Conservation (phyloP, 2,797 vertebrate species). For the Acrossocheilus wenchowensis region DNA sequence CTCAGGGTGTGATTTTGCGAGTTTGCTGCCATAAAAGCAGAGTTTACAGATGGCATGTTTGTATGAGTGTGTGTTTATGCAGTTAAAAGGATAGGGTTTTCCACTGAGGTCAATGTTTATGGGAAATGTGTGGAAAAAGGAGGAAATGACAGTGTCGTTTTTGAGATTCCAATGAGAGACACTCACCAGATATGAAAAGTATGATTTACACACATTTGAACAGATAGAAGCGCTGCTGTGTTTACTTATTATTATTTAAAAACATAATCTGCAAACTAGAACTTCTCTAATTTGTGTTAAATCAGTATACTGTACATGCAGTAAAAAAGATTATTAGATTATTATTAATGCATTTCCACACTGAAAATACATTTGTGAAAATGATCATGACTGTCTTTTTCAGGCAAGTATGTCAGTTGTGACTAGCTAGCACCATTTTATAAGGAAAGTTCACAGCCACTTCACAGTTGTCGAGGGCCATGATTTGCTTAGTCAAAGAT, state of each 20-base stretch:
- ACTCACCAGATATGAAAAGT: not conserved
- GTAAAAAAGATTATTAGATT: not conserved
- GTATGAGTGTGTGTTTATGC: not conserved
- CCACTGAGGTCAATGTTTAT: conserved; percentile 29
- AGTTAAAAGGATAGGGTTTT: not conserved
- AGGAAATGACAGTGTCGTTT: not conserved
- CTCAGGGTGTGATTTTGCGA: not conserved
- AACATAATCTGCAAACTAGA: too few relatives aligned
- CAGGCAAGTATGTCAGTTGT: not conserved
- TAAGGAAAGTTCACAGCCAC: not conserved
- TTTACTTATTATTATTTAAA: not conserved
- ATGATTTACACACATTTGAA: conserved; percentile 2
- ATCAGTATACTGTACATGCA: conserved; percentile 10
- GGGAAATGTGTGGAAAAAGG: conserved; percentile 3
- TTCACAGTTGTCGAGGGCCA: not conserved
- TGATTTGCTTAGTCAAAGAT: not conserved
- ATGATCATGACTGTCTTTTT: not conserved
- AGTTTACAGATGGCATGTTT: not conserved
- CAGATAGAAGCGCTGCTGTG: not conserved
- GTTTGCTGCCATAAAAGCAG: conserved; percentile 3
- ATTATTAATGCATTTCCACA: not conserved
- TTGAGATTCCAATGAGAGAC: not conserved
- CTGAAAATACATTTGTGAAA: not conserved
- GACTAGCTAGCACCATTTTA: not conserved
- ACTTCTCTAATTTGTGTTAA: not conserved